phyloP scores from a whole-genome alignment of 2,888 invertebrate species.

The Pardosa pseudoannulata region DNA sequence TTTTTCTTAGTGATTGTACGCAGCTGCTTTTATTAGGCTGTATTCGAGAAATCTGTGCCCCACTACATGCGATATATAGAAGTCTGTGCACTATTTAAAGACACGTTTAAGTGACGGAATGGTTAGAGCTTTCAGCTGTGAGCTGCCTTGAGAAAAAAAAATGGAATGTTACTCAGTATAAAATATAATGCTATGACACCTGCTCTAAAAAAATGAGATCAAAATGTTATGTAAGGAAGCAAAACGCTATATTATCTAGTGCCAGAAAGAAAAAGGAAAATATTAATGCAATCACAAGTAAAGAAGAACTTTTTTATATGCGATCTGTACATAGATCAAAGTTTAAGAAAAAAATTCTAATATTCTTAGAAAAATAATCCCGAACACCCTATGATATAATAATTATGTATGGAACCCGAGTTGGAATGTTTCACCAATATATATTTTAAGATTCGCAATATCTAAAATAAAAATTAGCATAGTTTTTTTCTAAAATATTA shows the following conservation, averaged over 20 bases:
- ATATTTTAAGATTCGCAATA: too few relatives aligned
- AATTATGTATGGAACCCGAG: too few relatives aligned
- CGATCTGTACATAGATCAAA: too few relatives aligned
- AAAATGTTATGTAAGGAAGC: neutral
- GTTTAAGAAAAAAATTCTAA: too few relatives aligned
- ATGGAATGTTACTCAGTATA: neutral
- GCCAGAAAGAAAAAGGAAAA: neutral
- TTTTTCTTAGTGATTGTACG: conserved; percentile 54
- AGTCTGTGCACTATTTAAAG: conserved; percentile 10
- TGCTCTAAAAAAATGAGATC: conserved; percentile 4
- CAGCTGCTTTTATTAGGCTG: conserved; percentile 51
- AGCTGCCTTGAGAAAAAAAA: neutral
- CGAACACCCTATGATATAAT: too few relatives aligned
- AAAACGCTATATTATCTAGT: neutral
- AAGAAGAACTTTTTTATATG: neutral
- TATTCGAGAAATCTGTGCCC: conserved; percentile 8
- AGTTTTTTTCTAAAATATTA: too few relatives aligned
- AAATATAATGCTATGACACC: neutral
- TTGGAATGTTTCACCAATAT: too few relatives aligned
- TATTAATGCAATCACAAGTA: neutral
- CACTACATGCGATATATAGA: neutral
- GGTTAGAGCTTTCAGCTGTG: conserved; percentile 8
- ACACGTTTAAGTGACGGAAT: conserved; percentile 42
- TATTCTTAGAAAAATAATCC: too few relatives aligned
- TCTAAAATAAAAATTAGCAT: too few relatives aligned